phyloP scores from a whole-genome alignment of 1,140 invertebrate species.

The Drosophila persimilis region DNA sequence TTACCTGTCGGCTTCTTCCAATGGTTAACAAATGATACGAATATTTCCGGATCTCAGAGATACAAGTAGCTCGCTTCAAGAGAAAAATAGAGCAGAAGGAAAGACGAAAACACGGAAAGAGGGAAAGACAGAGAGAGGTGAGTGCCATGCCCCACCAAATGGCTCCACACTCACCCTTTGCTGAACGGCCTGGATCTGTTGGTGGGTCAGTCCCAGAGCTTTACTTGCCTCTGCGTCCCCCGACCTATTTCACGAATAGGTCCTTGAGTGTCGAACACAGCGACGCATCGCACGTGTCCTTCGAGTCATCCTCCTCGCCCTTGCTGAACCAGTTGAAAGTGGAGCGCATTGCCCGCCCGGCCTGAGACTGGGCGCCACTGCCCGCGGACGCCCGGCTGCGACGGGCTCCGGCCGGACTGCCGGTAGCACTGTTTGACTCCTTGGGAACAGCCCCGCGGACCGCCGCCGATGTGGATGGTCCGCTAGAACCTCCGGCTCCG shows the following conservation, averaged over 20 bases:
- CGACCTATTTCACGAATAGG: conserved; percentile 89
- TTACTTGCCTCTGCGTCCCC: conserved; percentile 62
- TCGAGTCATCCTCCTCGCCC: conserved; percentile 86
- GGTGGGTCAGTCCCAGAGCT: conserved; percentile 14
- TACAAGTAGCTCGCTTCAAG: conserved; percentile 57
- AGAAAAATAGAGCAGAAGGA: not conserved
- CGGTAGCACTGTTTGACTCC: conserved; percentile 39
- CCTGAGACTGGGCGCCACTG: conserved; percentile 72
- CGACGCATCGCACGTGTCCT: conserved; percentile 89
- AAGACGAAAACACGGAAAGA: not conserved
- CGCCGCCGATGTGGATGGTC: conserved; percentile 71
- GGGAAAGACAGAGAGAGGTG: not conserved
- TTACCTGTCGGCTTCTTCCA: conserved; percentile 10
- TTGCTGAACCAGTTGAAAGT: conserved; percentile 80
- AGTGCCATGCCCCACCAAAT: no score
- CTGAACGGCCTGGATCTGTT: conserved; percentile 13
- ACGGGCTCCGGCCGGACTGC: conserved; percentile 22
- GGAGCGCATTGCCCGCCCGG: conserved; percentile 70
- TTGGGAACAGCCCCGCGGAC: conserved; percentile 68
- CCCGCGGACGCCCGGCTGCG: conserved; percentile 47
- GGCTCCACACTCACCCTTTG: conserved; percentile 32
- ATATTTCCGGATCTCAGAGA: conserved; percentile 49
- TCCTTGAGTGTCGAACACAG: conserved; percentile 92
- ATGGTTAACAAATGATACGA: conserved; percentile 27
- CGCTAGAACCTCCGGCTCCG: conserved; percentile 72